A percentile compares a stretch with the other conserved stretches of the same genome.
Conservation (phyloP, 2,797 vertebrate species). For the Gambelia wislizenii region DNA sequence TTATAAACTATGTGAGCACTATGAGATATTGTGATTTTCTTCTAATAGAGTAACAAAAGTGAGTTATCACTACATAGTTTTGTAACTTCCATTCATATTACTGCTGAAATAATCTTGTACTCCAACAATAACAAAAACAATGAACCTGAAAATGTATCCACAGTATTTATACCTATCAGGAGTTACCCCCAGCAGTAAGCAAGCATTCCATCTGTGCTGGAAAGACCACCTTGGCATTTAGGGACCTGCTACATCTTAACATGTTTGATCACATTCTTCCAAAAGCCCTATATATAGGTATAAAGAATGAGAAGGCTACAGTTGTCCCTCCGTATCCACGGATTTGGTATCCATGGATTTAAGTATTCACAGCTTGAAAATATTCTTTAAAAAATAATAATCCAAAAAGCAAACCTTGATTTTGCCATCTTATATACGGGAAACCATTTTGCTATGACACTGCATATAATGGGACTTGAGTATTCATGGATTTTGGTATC, state of each 20-base stretch:
- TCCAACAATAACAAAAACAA: constrained; percentile 12
- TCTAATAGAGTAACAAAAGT: background rate
- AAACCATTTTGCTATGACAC: too few species aligned
- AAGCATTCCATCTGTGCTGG: background rate
- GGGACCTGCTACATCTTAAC: background rate
- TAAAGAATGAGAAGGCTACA: too few species aligned
- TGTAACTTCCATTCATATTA: background rate
- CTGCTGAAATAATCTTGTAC: background rate
- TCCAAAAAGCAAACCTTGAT: too few species aligned
- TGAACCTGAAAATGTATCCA: constrained; percentile 36
- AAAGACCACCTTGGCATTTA: background rate
- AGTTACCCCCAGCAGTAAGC: background rate
- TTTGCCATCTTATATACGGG: too few species aligned
- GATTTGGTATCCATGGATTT: too few species aligned
- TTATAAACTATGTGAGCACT: constrained; percentile 47
- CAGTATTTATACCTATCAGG: background rate
- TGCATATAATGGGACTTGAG: too few species aligned
- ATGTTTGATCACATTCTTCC: background rate
- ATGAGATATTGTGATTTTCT: constrained; percentile 36
- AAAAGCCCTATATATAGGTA: background rate
- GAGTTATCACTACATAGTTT: background rate
- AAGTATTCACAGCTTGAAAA: too few species aligned
- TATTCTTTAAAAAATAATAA: too few species aligned
- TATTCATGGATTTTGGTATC: too few species aligned
- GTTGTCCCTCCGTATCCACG: too few species aligned